Conservation (phyloP, 2,888 invertebrate genomes). For the Rhyacophila evoluta region DNA sequence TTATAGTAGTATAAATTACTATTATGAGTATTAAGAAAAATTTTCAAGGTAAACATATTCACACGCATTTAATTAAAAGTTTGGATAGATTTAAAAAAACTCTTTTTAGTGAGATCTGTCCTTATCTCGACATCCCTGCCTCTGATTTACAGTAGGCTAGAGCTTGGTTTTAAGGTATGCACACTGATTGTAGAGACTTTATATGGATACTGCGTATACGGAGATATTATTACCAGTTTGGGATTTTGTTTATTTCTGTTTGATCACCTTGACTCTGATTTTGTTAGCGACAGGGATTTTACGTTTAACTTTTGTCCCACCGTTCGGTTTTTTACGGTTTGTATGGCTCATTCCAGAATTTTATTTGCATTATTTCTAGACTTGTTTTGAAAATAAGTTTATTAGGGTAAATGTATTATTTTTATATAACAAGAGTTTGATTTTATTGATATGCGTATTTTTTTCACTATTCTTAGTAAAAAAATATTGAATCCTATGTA, state of each 20-base stretch:
- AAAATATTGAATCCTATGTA: too few relatives aligned
- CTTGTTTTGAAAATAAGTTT: neutral
- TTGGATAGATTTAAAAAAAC: too few relatives aligned
- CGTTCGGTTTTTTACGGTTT: neutral
- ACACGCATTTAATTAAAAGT: too few relatives aligned
- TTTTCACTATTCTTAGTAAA: neutral
- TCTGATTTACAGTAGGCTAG: neutral
- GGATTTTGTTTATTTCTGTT: constrained; percentile 1
- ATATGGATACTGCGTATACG: neutral
- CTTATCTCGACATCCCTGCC: too few relatives aligned
- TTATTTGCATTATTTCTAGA: neutral
- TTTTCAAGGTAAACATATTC: too few relatives aligned
- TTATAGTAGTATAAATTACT: too few relatives aligned
- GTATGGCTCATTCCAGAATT: neutral
- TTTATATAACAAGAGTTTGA: neutral
- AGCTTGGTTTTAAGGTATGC: neutral
- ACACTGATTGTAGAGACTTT: neutral
- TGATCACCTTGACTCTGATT: constrained; percentile 6
- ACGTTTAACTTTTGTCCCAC: neutral
- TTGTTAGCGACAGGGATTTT: constrained; percentile 1
- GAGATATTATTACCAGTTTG: neutral
- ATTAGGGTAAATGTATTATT: neutral
- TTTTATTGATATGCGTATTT: neutral
- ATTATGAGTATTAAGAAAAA: too few relatives aligned
- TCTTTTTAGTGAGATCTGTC: too few relatives aligned